phyloP scores from a whole-genome alignment of 2,113 vertebrate species.

The Chionomys nivalis region DNA sequence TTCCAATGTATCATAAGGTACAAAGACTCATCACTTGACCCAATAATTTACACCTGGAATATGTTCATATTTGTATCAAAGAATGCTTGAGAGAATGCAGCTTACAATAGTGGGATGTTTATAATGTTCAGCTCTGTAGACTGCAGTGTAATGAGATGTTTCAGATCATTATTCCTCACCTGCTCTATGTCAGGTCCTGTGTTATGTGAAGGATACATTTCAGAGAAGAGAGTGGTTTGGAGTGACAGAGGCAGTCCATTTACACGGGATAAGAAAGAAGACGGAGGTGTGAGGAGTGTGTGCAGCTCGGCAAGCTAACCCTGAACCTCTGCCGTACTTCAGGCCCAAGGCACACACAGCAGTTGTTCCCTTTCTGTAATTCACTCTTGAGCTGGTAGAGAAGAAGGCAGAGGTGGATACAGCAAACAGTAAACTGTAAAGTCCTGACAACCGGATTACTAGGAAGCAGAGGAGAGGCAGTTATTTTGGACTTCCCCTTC shows the following conservation, averaged over 20 bases:
- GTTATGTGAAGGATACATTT: neutral
- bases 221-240: neutral
- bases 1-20: neutral
- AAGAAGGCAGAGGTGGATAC: neutral
- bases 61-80: conserved; percentile 9
- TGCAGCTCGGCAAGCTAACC: neutral
- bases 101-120: neutral
- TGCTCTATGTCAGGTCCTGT: neutral
- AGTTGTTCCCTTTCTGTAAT: neutral
- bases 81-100: conserved; percentile 29
- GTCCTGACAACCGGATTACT: neutral
- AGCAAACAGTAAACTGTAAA: neutral
- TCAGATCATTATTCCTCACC: neutral
- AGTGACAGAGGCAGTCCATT: neutral
- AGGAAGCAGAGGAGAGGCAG: neutral
- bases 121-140: neutral
- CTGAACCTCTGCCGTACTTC: neutral
- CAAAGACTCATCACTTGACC: conserved; percentile 17
- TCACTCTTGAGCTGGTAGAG: neutral
- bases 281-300: neutral
- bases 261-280: neutral
- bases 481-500: neutral
- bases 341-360: neutral
- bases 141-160: conserved; percentile 16
- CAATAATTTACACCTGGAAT: neutral